A percentile compares a stretch with the other conserved stretches of the same genome.
Evolutionary conservation across 2,888 invertebrate species (phyloP).

Genomic region (Spialia ferax): DNA sequence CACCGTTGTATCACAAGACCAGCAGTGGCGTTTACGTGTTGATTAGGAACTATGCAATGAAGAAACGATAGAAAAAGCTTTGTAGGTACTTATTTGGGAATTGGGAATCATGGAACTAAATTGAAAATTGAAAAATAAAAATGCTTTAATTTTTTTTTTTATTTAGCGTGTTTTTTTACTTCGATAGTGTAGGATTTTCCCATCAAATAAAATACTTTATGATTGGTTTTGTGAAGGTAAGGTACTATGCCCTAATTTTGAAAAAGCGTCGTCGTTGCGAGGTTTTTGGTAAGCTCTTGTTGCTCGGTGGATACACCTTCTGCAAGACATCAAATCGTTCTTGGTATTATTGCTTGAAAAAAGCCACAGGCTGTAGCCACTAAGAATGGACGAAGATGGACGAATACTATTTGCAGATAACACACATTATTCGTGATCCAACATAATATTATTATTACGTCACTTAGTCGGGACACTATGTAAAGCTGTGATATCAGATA

Average conservation of each 20-base stretch:
- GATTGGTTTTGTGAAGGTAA: too few relatives aligned
- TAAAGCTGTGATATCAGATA: background rate
- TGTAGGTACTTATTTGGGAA: too few relatives aligned
- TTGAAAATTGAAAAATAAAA: too few relatives aligned
- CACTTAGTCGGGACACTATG: background rate
- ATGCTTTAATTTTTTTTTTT: too few relatives aligned
- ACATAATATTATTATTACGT: constrained; percentile 1
- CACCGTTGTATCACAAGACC: constrained; percentile 4
- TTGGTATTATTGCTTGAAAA: constrained; percentile 9
- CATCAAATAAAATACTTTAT: too few relatives aligned
- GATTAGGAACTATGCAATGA: too few relatives aligned
- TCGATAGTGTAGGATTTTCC: too few relatives aligned
- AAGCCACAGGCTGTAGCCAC: background rate
- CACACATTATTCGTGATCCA: background rate
- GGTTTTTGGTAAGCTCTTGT: background rate
- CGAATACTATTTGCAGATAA: constrained; percentile 2
- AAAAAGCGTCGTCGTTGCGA: too few relatives aligned
- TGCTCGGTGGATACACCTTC: constrained; percentile 10
- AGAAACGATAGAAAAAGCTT: too few relatives aligned
- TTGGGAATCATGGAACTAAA: too few relatives aligned
- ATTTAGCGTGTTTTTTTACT: too few relatives aligned
- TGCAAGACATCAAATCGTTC: background rate
- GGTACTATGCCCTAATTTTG: background rate
- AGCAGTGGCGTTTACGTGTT: background rate
- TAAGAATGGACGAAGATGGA: constrained; percentile 1